A percentile compares a stretch with the other conserved stretches of the same genome.
Evolutionary conservation across 2,888 invertebrate species (phyloP).

Genomic region (Cephus rjabovi): DNA sequence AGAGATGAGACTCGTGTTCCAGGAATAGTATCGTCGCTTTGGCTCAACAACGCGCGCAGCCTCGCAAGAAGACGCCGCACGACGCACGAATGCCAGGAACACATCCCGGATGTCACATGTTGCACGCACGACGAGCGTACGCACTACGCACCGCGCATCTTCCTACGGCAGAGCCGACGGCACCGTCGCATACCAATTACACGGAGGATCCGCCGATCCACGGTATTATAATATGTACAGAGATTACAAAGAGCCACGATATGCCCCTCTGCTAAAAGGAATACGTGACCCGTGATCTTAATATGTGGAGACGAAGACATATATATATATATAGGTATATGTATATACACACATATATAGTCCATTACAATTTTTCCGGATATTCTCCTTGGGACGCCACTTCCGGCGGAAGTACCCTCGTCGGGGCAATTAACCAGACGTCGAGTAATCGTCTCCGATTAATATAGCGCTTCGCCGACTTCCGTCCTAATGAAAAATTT

Average conservation of each 20-base stretch:
- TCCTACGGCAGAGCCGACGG: background rate
- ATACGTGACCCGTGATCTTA: no score
- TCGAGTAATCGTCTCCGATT: slow-evolving; percentile 23
- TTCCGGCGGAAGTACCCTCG: slow-evolving; percentile 26
- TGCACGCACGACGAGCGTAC: slow-evolving; percentile 11
- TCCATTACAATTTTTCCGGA: slow-evolving; percentile 9
- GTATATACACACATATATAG: no score
- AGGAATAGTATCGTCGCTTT: slow-evolving; percentile 30
- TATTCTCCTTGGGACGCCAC: slow-evolving; percentile 12
- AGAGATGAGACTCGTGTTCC: slow-evolving; percentile 17
- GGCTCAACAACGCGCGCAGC: slow-evolving; percentile 20
- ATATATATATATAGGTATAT: no score
- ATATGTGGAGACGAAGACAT: no score
- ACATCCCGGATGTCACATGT: slow-evolving; percentile 28
- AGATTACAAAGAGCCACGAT: no score
- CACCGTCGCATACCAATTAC: slow-evolving; percentile 2
- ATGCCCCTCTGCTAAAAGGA: no score
- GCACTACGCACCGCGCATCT: slow-evolving; percentile 4
- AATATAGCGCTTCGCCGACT: slow-evolving; percentile 13
- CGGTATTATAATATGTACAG: no score
- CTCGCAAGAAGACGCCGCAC: background rate
- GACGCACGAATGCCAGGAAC: slow-evolving; percentile 10
- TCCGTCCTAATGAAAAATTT: no score
- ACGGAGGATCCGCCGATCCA: background rate
- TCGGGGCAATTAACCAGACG: slow-evolving; percentile 16